Base-by-base conservation (phyloP, 2,888 invertebrate species). In the Charanyca ferruginea region DNA sequence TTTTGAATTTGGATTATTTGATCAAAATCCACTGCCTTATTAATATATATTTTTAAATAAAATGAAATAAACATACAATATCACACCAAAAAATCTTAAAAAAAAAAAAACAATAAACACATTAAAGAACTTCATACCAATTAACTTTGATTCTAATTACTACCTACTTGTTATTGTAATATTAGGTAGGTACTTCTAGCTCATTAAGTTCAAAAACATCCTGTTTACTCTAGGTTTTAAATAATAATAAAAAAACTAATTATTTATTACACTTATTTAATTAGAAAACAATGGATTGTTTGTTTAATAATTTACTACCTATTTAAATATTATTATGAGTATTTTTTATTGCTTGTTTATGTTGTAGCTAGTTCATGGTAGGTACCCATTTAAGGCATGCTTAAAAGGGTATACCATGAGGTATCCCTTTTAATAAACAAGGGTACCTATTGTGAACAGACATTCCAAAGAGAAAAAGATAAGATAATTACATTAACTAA, bases 221-320 rank as follows among this genome's bases (percentile, higher is more conserved):
- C 23, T 41, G 18, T 7, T 42, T 20, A n/a, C 8, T 35, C 1
- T 20, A n/a, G 32, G 16, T n/a, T 42, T 9, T 5, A 23, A 35
- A 22, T 55, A 41, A 65, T 8, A 23, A 38, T 38, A 25, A n/a
- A 8, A 16, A 35, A 23, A 3, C 13, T 8, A n/a, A 3, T n/a
- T 47, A 11, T 55, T 68, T 42, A 7, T 8, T 20, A 4, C 11
- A 35, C 28, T 16, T 22, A 54, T 25, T 1, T 28, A 54, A 44
- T 48, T 41, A 23, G 9, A 18, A 38, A 35, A 66, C 41, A 73
- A 73, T 65, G 18, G 2, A 18, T 28, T 53, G 32, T 52, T 45
- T 60, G 41, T 18, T 3, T 23, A 9, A 28, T 32, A 20, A 32
- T 18, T 32, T 45, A 55, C 28, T 44, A 8, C 9, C 11, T n/a